These are phyloP conservation scores for Pterostichus niger DNA, from an alignment of 2,888 invertebrate species.

Conservation along the genomic window DNA sequence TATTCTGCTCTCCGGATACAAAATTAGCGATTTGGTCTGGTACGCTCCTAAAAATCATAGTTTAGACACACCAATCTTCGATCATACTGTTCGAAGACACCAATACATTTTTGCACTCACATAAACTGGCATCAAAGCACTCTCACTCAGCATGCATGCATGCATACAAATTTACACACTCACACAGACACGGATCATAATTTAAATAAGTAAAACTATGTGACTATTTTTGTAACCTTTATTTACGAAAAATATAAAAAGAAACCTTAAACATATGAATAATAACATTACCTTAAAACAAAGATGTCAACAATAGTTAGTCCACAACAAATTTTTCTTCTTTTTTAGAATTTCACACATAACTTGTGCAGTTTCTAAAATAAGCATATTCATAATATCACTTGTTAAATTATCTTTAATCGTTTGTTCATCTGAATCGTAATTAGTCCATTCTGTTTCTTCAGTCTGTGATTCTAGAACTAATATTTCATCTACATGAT, in stretches of 20 bases:
- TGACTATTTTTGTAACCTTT: conserved; percentile 23
- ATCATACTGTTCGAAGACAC: too few species aligned
- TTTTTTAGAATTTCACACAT: conserved; percentile 71
- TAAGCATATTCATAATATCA: conserved; percentile 79
- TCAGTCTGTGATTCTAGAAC: conserved; percentile 86
- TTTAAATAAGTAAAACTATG: neutral
- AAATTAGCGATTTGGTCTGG: too few species aligned
- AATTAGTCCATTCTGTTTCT: conserved; percentile 87
- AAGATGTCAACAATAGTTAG: conserved; percentile 51
- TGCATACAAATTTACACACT: too few species aligned
- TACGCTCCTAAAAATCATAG: too few species aligned
- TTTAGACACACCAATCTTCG: too few species aligned
- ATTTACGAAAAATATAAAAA: conserved; percentile 54
- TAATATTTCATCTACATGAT: conserved; percentile 86
- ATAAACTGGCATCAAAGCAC: too few species aligned
- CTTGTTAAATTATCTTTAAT: conserved; percentile 83
- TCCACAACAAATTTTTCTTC: conserved; percentile 65
- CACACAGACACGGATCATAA: neutral
- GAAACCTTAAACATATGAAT: conserved; percentile 48
- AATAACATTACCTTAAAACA: conserved; percentile 45
- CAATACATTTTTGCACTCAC: too few species aligned
- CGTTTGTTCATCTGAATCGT: conserved; percentile 84
- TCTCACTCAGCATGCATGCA: too few species aligned
- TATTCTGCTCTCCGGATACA: too few species aligned
- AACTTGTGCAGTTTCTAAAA: conserved; percentile 77